phyloP scores from a whole-genome alignment of 2,888 invertebrate species.

The Athetis lepigone region DNA sequence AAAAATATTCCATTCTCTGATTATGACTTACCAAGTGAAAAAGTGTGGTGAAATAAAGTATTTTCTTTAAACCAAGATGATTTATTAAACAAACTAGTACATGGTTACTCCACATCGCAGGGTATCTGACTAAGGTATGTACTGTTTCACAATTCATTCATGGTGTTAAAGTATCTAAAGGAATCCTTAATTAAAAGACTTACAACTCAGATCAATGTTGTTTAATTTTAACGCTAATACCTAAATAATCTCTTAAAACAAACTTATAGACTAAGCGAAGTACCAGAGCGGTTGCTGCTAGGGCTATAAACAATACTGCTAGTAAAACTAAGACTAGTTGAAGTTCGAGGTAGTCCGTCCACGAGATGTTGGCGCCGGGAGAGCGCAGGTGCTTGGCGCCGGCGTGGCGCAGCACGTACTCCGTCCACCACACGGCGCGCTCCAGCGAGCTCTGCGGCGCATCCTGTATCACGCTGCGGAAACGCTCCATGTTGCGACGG shows the following conservation, averaged over 20 bases:
- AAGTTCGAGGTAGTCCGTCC: constrained; percentile 65
- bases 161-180: too few relatives aligned
- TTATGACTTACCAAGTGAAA: too few relatives aligned
- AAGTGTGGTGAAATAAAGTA: too few relatives aligned
- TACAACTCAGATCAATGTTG: constrained; percentile 26
- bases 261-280: constrained; percentile 11
- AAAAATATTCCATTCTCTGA: too few relatives aligned
- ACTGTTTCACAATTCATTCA: too few relatives aligned
- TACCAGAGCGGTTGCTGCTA: background rate
- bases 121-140: too few relatives aligned
- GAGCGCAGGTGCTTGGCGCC: constrained; percentile 79
- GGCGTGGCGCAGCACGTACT: constrained; percentile 79
- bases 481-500: constrained; percentile 35
- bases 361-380: constrained; percentile 70
- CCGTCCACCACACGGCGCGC: constrained; percentile 79
- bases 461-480: constrained; percentile 38
- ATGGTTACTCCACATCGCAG: too few relatives aligned
- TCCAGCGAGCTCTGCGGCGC: constrained; percentile 63
- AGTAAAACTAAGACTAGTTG: constrained; percentile 55
- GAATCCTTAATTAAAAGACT: too few relatives aligned
- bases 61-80: too few relatives aligned
- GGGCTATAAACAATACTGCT: constrained; percentile 6
- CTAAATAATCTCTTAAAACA: constrained; percentile 4
- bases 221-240: constrained; percentile 16
- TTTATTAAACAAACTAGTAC: too few relatives aligned